A percentile compares a stretch with the other conserved stretches of the same genome.
Evolutionary conservation across 2,797 vertebrate species (phyloP).

Genomic region (Helicolenus hilgendorfi): DNA sequence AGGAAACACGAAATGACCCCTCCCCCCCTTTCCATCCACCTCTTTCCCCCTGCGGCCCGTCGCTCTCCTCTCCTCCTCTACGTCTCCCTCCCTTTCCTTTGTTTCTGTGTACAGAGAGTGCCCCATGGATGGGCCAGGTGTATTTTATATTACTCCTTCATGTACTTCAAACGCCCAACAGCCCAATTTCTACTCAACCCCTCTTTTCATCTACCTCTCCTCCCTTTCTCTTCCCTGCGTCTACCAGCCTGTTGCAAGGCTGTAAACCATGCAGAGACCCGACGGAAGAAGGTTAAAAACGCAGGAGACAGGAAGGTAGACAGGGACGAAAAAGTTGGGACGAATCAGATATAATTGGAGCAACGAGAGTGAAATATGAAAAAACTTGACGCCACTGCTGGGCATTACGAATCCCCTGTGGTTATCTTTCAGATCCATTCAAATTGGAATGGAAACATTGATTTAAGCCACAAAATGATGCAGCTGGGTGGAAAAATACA

Average conservation of each 20-base stretch:
- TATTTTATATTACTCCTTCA: constrained; percentile 92
- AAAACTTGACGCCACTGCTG: constrained; percentile 4
- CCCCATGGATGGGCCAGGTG: constrained; percentile 89
- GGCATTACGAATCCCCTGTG: constrained; percentile 8
- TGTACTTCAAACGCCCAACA: constrained; percentile 89
- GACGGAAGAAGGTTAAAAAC: constrained; percentile 28
- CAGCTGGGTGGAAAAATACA: constrained; percentile 17
- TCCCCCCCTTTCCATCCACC: constrained; percentile 54
- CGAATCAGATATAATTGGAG: constrained; percentile 24
- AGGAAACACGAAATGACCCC: constrained; percentile 89
- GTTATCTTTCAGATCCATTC: constrained; percentile 38
- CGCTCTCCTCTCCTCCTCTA: constrained; percentile 59
- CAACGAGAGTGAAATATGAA: constrained; percentile 15
- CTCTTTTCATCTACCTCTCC: constrained; percentile 61
- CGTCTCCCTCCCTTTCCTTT: constrained; percentile 72
- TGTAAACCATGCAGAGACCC: constrained; percentile 73
- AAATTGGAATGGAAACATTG: constrained; percentile 40
- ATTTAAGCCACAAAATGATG: constrained; percentile 23
- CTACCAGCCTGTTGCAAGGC: constrained; percentile 68
- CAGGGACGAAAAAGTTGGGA: constrained; percentile 21
- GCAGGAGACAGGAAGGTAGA: constrained; percentile 35
- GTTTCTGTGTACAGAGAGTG: constrained; percentile 78
- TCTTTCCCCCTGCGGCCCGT: constrained; percentile 68
- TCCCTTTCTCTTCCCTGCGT: constrained; percentile 34
- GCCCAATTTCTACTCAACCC: constrained; percentile 69